Base-by-base conservation (phyloP, 2,888 invertebrate genomes). In the Orchesellides sinensis region DNA sequence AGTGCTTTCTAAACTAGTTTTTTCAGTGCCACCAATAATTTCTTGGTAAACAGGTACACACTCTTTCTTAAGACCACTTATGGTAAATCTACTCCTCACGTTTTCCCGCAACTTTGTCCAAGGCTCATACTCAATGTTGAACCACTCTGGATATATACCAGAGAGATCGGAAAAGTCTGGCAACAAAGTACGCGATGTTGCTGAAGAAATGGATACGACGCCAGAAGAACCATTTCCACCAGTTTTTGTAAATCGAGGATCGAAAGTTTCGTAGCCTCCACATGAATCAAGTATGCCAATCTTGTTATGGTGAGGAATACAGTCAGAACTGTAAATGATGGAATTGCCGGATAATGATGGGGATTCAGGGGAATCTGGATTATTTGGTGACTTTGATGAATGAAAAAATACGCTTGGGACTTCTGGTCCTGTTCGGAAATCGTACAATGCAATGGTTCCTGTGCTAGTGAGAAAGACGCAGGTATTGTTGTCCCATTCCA, bases 111-210 rank as follows among this genome's bases (percentile, higher is more conserved):
- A 21, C 65, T 70, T 69, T 72, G 73, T 52, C 45, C 75, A 47
- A 47, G 59, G 68, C 45, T 83, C 73, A 27, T 85, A 87, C 84
- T 88, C 85, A 21, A 88, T 66, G 84, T 88, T 86, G 72, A 88
- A 88, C 70, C 81, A 83, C 27, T 83, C 80, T 3, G 59, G 23
- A 12, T 87, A 65, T 10, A 85, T 80, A n/a, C 69, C 80, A 47
- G 25, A 45, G 2, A 69, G 32, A 12, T 29, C 29, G 8, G 63
- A 49, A 14, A 80, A 84, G 17, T 82, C 73, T 23, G 85, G 79
- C 21, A 85, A 49, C 32, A 83, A 68, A 14, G 61, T 47, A 27
- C 83, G 8, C 17, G 32, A 27, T 32, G 68, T n/a, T 14, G 40
- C 12, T 52, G 35, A 21, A 17, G 40, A n/a, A n/a, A 23, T 12